Percentiles rank a stretch among this genome's conserved stretches.
Conservation (phyloP, 2,797 vertebrate genomes). For the Helarctos malayanus region DNA sequence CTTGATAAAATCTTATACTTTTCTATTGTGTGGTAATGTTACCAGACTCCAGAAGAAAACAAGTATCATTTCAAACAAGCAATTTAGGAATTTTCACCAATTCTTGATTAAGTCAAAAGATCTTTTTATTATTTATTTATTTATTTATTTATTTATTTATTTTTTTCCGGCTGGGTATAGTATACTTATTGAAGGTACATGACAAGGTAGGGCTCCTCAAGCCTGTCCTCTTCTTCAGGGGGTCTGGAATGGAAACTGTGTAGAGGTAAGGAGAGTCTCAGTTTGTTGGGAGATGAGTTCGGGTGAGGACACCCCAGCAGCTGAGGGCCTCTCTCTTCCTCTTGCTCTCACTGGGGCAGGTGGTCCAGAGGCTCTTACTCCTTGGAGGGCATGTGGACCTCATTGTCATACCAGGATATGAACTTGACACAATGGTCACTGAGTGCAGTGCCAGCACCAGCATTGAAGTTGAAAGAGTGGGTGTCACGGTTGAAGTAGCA, state of each 20-base stretch:
- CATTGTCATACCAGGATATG: not conserved
- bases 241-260: not conserved
- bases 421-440: not conserved
- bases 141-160: not conserved
- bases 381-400: not conserved
- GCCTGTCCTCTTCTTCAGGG: not conserved
- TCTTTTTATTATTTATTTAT: not conserved
- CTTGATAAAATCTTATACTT: not conserved
- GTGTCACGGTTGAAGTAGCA: not conserved
- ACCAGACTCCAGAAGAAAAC: not conserved
- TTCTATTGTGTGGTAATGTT: not conserved
- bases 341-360: not conserved
- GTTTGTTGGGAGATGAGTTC: not conserved
- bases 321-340: not conserved
- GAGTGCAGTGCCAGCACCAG: not conserved
- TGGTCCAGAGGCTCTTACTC: not conserved
- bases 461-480: not conserved
- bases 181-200: not conserved
- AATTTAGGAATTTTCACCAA: not conserved
- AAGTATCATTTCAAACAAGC: not conserved
- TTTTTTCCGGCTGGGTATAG: not conserved
- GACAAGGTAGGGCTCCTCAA: not conserved
- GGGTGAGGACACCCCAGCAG: not conserved
- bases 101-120: not conserved
- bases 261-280: not conserved